phyloP scores from a whole-genome alignment of 1,140 invertebrate genomes.

The Drosophila varians region DNA sequence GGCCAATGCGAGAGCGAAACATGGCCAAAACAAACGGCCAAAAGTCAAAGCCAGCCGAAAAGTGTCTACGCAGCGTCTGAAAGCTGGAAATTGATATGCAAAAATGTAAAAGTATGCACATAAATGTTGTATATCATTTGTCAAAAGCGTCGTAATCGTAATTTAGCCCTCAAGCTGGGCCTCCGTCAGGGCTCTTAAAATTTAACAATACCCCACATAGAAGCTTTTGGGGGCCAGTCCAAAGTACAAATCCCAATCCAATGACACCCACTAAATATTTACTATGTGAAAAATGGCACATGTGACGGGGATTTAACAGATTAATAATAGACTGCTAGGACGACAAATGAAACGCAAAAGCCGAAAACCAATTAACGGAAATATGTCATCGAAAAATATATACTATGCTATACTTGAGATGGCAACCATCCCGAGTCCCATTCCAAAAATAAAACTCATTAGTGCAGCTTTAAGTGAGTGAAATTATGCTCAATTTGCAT shows the following conservation, averaged over 20 bases:
- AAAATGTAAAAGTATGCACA: constrained; percentile 46
- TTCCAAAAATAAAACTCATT: constrained; percentile 66
- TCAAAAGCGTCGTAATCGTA: constrained; percentile 2
- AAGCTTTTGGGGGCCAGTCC: constrained; percentile 12
- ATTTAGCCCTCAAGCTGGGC: constrained; percentile 12
- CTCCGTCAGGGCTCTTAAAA: constrained; percentile 4
- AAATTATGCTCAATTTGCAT: constrained; percentile 47
- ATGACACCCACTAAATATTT: constrained; percentile 16
- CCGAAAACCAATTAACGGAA: constrained; percentile 35
- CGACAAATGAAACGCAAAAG: constrained; percentile 29
- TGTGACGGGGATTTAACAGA: constrained; percentile 62
- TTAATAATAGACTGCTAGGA: constrained; percentile 63
- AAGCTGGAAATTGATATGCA: constrained; percentile 41
- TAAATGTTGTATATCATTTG: constrained; percentile 27
- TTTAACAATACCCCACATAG: constrained; percentile 1
- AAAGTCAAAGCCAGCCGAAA: constrained; percentile 37
- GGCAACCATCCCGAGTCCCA: not conserved
- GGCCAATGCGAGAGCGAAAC: constrained; percentile 35
- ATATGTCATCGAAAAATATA: constrained; percentile 43
- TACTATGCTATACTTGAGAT: constrained; percentile 7
- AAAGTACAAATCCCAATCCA: constrained; percentile 25
- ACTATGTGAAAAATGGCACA: constrained; percentile 64
- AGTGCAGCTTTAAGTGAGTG: constrained; percentile 44
- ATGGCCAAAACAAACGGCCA: constrained; percentile 50
- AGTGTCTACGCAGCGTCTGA: constrained; percentile 57